Evolutionary conservation across 1,140 invertebrate genomes (phyloP), one percentile per base, ranked within the genome.

Genomic region (Arctopsyche grandis): DNA sequence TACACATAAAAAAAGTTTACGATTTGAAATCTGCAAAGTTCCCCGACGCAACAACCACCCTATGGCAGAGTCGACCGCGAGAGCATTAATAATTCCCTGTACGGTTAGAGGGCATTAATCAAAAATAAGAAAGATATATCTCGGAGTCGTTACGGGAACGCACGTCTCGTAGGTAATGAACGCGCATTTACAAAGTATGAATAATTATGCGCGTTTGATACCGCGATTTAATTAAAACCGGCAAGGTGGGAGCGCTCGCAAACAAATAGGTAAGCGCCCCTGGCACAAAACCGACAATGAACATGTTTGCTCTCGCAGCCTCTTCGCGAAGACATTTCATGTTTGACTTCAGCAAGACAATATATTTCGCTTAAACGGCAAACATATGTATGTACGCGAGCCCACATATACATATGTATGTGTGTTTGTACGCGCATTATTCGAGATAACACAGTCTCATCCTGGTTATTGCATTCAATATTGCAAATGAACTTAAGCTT

Each of bases 101-200:
- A 79, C 38, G 78, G 58, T 66, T 38, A 12, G 44, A 46, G 21
- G 16, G 66, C 78, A 79, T 79, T 79, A 79, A 79, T 79, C 78
- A 79, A 75, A 79, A 79, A 79, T 79, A 79, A 79, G 78, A 79
- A 79, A 79, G 78, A 79, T 79, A 79, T 79, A 79, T 79, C 70
- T 79, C 5, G 22, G 46, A 29, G 44, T 52, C 48, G 48, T 52
- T 21, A 58, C 29, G 63, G 26, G 58, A 56, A 24, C 69, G 19
- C 29, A 78, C 69, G 52, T 24, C 21, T 38, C 60, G 14, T 48
- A 69, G 43, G 29, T 70, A 26, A 71, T 56, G 29, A 38, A 38
- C n/a, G 24, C 16, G 26, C 46, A 76, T 0, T 12, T 44, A 76
- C 38, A 73, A 77, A 79, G 78, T 79, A 79, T 82, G 80, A 82